Base-by-base conservation (phyloP, 2,888 invertebrate genomes). In the Drosophila tanythrix region DNA sequence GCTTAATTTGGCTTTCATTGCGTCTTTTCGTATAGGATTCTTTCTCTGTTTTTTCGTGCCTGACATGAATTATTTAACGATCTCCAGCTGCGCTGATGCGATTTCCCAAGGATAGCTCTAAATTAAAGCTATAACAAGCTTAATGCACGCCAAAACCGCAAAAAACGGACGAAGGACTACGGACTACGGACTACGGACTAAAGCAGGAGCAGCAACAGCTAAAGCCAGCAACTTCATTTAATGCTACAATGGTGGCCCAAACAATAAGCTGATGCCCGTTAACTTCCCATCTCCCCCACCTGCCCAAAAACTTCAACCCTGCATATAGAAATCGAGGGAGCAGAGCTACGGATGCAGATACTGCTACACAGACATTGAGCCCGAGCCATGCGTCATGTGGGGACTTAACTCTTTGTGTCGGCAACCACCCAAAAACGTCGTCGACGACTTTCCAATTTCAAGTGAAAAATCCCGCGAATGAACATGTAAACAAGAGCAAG, bases 1-100 rank as follows among this genome's bases (percentile, higher is more conserved):
- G 89, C 90, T 90, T 90, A 90, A 90, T 90, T 90, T 90, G 90
- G 90, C 89, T 90, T 89, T 90, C 91, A 83, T 86, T 88, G 88
- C 88, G 79, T 70, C 73, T 78, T 72, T 88, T 76, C 59, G 70
- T 69, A 52, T 68, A 38, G 58, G 48, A 36, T 69, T 66, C 70
- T 51, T 35, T 50, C 60, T 59, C 61, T 2, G 53, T 51, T 62
- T 61, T 79, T 21, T 50, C 65, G 52, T 60, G 81, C 71, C 89
- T 83, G 85, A 85, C 86, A 90, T 89, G 89, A 89, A 89, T 89
- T 90, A 89, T 89, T 90, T 89, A 87, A 89, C 83, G 85, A 90
- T 89, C 83, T 90, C 88, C 88, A 82, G 90, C 90, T 83, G 88
- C 67, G 88, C 71, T 89, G 89, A 89, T 89, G 88, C 85, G 90